Percentiles rank a stretch among this genome's conserved stretches.
phyloP scores from a whole-genome alignment of 2,888 invertebrate species.

The Ptychoptera albimana region DNA sequence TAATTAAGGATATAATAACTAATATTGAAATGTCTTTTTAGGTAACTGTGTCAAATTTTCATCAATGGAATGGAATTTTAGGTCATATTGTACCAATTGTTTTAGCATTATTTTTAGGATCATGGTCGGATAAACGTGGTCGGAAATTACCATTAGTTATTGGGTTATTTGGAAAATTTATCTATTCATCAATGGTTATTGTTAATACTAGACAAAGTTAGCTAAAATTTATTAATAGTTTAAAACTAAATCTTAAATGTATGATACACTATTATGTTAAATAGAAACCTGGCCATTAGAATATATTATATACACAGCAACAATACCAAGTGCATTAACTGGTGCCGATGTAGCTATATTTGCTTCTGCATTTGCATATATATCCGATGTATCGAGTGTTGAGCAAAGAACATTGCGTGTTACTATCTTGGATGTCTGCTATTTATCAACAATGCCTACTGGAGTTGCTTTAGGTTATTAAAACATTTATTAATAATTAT shows the following conservation, averaged over 20 bases:
- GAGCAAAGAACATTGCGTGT: constrained; percentile 60
- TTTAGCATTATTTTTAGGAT: constrained; percentile 61
- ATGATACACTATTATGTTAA: background rate
- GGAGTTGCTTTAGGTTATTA: constrained; percentile 56
- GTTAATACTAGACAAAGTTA: constrained; percentile 43
- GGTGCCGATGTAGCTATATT: constrained; percentile 70
- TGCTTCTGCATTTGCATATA: constrained; percentile 61
- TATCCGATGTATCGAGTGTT: constrained; percentile 57
- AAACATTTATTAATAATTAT: background rate
- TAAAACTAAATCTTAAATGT: background rate
- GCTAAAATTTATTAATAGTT: background rate
- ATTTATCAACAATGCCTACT: constrained; percentile 67
- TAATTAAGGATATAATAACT: background rate
- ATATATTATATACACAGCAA: constrained; percentile 58
- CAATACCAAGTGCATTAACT: constrained; percentile 57
- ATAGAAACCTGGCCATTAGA: constrained; percentile 50
- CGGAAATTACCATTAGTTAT: constrained; percentile 55
- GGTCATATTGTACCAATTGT: constrained; percentile 58
- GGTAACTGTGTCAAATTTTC: constrained; percentile 57
- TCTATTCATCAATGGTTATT: constrained; percentile 58
- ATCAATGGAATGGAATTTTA: constrained; percentile 63
- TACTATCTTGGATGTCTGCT: constrained; percentile 65
- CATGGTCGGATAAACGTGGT: constrained; percentile 69
- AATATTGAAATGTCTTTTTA: constrained; percentile 17
- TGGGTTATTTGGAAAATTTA: constrained; percentile 56